Percentiles rank a stretch among this genome's conserved stretches.
phyloP scores from a whole-genome alignment of 2,888 invertebrate species.

The Drosophila dives region DNA sequence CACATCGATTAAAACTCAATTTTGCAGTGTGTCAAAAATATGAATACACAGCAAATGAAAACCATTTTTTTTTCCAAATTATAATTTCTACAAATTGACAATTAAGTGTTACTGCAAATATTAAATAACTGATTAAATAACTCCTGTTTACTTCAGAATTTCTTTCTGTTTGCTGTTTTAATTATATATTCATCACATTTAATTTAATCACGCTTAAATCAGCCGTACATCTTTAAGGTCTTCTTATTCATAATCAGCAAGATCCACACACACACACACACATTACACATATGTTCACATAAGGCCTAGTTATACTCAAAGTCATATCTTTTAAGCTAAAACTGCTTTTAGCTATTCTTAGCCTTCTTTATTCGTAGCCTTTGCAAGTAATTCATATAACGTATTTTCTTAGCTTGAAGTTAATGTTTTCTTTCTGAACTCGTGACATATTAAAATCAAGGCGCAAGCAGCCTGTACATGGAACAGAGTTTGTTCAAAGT shows the following conservation, averaged over 20 bases:
- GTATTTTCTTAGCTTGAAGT: slow-evolving; percentile 14
- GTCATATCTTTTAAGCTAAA: slow-evolving; percentile 1
- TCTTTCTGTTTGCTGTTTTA: neutral
- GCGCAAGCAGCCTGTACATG: slow-evolving; percentile 13
- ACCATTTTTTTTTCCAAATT: neutral
- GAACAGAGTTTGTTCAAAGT: slow-evolving; percentile 9
- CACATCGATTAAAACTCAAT: slow-evolving; percentile 17
- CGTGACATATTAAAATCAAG: slow-evolving; percentile 39
- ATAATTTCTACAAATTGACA: neutral
- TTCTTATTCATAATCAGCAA: neutral
- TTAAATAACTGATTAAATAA: neutral
- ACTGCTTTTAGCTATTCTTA: slow-evolving; percentile 13
- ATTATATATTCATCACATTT: neutral
- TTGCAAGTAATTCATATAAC: slow-evolving; percentile 24
- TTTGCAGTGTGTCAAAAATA: neutral
- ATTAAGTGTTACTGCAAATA: neutral
- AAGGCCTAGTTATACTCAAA: slow-evolving; percentile 2
- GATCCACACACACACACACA: neutral
- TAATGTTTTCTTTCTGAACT: slow-evolving; percentile 10
- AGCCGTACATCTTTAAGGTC: neutral
- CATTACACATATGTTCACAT: neutral
- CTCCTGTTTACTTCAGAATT: neutral
- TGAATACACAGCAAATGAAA: neutral
- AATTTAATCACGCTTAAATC: slow-evolving; percentile 13
- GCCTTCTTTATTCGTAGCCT: slow-evolving; percentile 16